Percentiles rank a stretch among this genome's conserved stretches.
These are phyloP conservation scores for Tetanocera ferruginea DNA, from an alignment of 2,888 invertebrate species.

Conservation along the genomic window DNA sequence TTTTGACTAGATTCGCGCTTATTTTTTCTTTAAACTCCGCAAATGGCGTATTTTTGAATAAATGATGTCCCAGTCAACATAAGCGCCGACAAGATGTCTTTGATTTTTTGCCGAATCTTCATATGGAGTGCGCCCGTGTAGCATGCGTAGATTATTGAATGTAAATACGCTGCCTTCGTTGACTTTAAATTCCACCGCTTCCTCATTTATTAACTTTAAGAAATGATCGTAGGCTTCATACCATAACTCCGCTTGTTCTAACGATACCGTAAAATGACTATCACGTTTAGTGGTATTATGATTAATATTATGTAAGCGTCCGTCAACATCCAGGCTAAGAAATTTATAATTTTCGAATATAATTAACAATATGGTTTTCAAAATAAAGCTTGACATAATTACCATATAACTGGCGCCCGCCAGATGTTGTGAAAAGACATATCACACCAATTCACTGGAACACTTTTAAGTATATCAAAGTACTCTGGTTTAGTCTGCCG, in stretches of 20 bases:
- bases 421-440: slow-evolving; percentile 75
- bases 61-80: slow-evolving; percentile 84
- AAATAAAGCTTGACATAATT: slow-evolving; percentile 41
- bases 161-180: slow-evolving; percentile 77
- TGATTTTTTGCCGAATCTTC: slow-evolving; percentile 72
- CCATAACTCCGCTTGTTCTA: slow-evolving; percentile 75
- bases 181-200: slow-evolving; percentile 76
- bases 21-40: slow-evolving; percentile 21
- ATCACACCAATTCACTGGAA: slow-evolving; percentile 81
- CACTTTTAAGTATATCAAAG: slow-evolving; percentile 73
- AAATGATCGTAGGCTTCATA: slow-evolving; percentile 78
- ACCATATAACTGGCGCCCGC: slow-evolving; percentile 76
- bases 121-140: slow-evolving; percentile 80
- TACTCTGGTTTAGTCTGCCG: slow-evolving; percentile 72
- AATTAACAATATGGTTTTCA: not conserved
- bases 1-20: too few species aligned
- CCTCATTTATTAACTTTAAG: slow-evolving; percentile 74
- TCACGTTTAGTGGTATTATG: slow-evolving; percentile 82
- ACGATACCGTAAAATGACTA: slow-evolving; percentile 74
- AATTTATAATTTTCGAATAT: not conserved
- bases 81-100: slow-evolving; percentile 78
- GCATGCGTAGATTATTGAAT: slow-evolving; percentile 80
- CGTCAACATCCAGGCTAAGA: slow-evolving; percentile 65
- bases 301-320: slow-evolving; percentile 75
- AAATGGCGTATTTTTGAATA: slow-evolving; percentile 72